Evolutionary conservation across 2,888 invertebrate genomes (phyloP).

Genomic region (Therioaphis trifolii): DNA sequence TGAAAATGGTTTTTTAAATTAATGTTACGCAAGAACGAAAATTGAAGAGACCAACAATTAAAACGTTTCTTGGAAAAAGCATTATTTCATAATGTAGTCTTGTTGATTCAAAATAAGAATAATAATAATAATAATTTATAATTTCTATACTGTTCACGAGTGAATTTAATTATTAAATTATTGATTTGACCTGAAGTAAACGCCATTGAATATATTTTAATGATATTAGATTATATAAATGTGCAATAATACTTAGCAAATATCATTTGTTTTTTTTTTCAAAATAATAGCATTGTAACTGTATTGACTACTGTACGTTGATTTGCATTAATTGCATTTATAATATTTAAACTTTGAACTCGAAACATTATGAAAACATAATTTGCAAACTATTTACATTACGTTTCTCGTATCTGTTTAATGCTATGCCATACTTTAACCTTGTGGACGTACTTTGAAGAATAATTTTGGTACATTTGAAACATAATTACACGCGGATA

Average conservation of each 20-base stretch:
- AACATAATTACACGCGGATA: too few species aligned
- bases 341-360: conserved; percentile 37
- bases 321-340: conserved; percentile 22
- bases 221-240: neutral
- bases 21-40: too few species aligned
- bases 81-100: too few species aligned
- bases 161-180: too few species aligned
- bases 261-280: neutral
- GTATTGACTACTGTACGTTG: neutral
- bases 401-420: neutral
- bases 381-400: neutral
- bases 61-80: too few species aligned
- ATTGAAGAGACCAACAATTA: too few species aligned
- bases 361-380: neutral
- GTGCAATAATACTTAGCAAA: neutral
- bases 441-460: conserved; percentile 9
- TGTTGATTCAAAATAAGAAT: too few species aligned
- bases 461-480: neutral
- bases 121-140: too few species aligned
- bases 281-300: neutral
- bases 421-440: conserved; percentile 12
- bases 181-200: neutral
- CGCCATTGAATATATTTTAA: neutral
- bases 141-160: too few species aligned
- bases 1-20: too few species aligned